Evolutionary conservation across 2,113 vertebrate species (phyloP).

Genomic region (Lipophrys pholis): DNA sequence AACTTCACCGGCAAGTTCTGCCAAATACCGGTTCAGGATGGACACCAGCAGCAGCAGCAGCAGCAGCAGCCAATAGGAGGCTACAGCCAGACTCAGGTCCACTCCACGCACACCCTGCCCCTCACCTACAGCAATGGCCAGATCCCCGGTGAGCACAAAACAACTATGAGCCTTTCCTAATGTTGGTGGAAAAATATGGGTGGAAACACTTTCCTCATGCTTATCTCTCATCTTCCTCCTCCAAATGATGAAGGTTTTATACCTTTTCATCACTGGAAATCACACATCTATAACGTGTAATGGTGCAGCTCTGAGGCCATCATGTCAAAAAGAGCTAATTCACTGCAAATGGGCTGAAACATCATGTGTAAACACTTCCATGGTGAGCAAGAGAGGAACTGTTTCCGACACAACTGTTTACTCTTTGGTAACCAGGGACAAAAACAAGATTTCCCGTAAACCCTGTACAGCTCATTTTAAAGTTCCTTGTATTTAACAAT

Average conservation of each 20-base stretch:
- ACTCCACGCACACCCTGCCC: constrained; percentile 96
- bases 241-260: not conserved
- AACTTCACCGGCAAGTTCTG: constrained; percentile 97
- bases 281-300: not conserved
- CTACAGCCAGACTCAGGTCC: constrained; percentile 87
- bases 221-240: not conserved
- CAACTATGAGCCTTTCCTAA: not conserved
- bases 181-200: not conserved
- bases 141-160: constrained; percentile 87
- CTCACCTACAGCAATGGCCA: constrained; percentile 93
- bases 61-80: constrained; percentile 41
- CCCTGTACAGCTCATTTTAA: too few species aligned
- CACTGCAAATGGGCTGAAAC: constrained; percentile 4
- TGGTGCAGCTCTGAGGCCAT: not conserved
- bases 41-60: constrained; percentile 54
- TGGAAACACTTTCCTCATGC: not conserved
- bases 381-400: not conserved
- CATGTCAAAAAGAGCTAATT: not conserved
- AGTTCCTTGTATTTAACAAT: too few species aligned
- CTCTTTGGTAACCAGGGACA: not conserved
- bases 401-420: not conserved
- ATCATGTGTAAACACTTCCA: not conserved
- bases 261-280: not conserved
- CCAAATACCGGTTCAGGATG: constrained; percentile 89
- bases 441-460: too few species aligned